Evolutionary conservation across 2,888 invertebrate species (phyloP), one percentile per base, ranked within the genome.

Genomic region (Polyommatus iphigenia): DNA sequence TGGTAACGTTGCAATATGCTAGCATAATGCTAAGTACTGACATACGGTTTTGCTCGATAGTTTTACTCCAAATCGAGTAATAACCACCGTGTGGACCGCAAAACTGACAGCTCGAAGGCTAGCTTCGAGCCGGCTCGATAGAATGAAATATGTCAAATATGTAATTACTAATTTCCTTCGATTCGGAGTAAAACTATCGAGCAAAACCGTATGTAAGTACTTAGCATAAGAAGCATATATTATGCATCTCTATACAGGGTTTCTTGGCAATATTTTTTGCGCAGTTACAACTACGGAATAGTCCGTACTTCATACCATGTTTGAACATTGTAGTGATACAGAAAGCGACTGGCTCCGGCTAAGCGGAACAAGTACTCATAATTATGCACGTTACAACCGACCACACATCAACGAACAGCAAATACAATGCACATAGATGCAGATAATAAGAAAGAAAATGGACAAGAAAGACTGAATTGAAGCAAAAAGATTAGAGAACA

Each of bases 311-410:
- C 29, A 67, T 67, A 32, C 67, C 67, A 32, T 67, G 67, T 32
- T 29, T 32, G 67, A 67, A 32, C 67, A 32, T 54, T 54, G 54
- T 54, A 54, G 20, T 24, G 29, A 67, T 67, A 67, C 67, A 67
- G 67, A 67, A 67, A 67, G 32, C 67, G 67, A 32, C 67, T 67
- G 67, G 67, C 67, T 67, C 67, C 67, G 6, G 29, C 67, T 67
- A 67, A 67, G 29, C 67, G 32, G 67, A 67, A 67, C 67, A 67
- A 67, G 67, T 67, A 67, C 67, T 67, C 15, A 32, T 67, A 67
- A 67, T 67, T 67, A 67, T 67, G 67, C 67, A 67, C 67, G 67
- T 67, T 67, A 67, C 67, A 67, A 67, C 29, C 67, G 67, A 67
- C 67, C 67, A 67, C 67, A 67, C 67, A 67, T 15, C 67, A 67